Evolutionary conservation across 1,140 invertebrate species (phyloP).

Genomic region (Drosophila nannoptera): DNA sequence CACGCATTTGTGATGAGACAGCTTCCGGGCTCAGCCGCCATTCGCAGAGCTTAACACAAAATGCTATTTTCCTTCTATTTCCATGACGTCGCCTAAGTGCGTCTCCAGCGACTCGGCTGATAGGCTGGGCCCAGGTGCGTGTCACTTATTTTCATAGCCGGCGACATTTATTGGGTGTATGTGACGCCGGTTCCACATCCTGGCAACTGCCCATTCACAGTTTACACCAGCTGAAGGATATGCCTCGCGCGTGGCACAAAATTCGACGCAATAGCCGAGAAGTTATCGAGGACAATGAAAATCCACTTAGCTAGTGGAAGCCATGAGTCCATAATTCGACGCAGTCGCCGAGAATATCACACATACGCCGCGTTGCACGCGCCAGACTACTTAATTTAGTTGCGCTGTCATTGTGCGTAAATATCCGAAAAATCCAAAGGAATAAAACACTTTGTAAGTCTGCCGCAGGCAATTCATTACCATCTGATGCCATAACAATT

Average conservation of each 20-base stretch:
- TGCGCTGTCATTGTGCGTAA: conserved; percentile 28
- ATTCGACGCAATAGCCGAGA: no score
- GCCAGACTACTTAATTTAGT: conserved; percentile 41
- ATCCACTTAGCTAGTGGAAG: not conserved
- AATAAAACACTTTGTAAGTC: conserved; percentile 20
- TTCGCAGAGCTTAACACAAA: conserved; percentile 56
- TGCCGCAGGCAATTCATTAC: conserved; percentile 43
- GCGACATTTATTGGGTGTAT: conserved; percentile 62
- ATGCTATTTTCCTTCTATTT: conserved; percentile 41
- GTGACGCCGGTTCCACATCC: not conserved
- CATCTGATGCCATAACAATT: conserved; percentile 40
- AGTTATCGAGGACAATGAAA: no score
- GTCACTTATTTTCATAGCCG: conserved; percentile 30
- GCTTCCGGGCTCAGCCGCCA: conserved; percentile 25
- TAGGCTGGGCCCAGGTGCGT: conserved; percentile 40
- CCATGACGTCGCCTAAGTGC: conserved; percentile 15
- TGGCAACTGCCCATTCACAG: not conserved
- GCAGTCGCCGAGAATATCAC: conserved; percentile 14
- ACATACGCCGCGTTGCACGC: conserved; percentile 28
- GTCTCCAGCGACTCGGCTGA: conserved; percentile 13
- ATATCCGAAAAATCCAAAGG: conserved; percentile 10
- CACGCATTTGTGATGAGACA: conserved; percentile 6
- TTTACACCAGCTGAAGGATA: not conserved
- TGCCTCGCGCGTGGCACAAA: no score
- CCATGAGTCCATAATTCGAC: conserved; percentile 3